Percentiles rank a stretch among this genome's conserved stretches.
Evolutionary conservation across 1,140 invertebrate species (phyloP).

Genomic region (Cotesia vestalis): DNA sequence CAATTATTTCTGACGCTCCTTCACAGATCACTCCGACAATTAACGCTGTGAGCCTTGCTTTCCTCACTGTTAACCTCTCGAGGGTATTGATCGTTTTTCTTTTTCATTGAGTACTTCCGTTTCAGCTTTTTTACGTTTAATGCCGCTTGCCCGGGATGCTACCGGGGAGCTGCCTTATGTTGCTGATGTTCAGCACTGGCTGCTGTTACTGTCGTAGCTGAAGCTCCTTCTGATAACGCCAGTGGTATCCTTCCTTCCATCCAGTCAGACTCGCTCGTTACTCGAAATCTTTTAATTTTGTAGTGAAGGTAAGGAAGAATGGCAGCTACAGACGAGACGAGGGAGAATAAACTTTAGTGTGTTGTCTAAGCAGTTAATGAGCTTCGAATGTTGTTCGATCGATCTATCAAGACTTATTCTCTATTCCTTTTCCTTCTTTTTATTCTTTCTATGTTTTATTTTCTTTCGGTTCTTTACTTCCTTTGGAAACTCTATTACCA

Average conservation of each 20-base stretch:
- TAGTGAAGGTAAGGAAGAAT: background rate
- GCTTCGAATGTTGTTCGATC: slow-evolving; percentile 27
- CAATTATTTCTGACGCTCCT: slow-evolving; percentile 60
- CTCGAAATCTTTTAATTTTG: slow-evolving; percentile 30
- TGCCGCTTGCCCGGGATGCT: background rate
- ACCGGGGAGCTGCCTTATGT: no score
- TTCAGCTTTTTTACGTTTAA: background rate
- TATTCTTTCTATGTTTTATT: no score
- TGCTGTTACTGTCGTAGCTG: slow-evolving; percentile 5
- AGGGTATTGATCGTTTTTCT: slow-evolving; percentile 34
- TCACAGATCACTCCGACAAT: slow-evolving; percentile 52
- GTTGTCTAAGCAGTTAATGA: slow-evolving; percentile 27
- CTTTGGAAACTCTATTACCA: slow-evolving; percentile 9
- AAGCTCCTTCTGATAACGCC: slow-evolving; percentile 1
- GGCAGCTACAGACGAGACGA: background rate
- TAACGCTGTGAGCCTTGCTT: slow-evolving; percentile 48
- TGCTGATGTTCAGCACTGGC: background rate
- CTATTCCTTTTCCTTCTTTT: no score
- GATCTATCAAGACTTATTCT: slow-evolving; percentile 15
- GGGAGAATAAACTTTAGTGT: background rate
- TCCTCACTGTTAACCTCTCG: slow-evolving; percentile 38
- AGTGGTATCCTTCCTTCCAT: background rate
- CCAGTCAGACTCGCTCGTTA: background rate
- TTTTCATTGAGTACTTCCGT: slow-evolving; percentile 19
- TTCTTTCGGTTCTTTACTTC: background rate